phyloP scores from a whole-genome alignment of 2,113 vertebrate species.

The Lycaon pictus region DNA sequence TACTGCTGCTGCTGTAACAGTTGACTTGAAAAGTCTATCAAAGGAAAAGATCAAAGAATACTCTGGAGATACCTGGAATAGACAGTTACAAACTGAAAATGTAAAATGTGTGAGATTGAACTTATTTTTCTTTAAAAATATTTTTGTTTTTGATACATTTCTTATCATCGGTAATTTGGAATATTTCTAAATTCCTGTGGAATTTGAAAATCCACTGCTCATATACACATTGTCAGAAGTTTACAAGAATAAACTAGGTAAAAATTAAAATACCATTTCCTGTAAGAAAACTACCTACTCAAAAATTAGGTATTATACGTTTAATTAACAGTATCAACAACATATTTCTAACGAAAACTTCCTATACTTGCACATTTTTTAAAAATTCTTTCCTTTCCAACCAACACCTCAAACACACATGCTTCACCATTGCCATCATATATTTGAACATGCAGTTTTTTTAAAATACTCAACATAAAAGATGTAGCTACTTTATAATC shows the following conservation, averaged over 20 bases:
- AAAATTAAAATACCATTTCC: neutral
- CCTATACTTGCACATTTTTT: neutral
- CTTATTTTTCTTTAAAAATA: neutral
- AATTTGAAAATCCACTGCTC: neutral
- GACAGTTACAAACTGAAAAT: neutral
- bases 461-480: neutral
- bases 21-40: neutral
- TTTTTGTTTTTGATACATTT: slow-evolving; percentile 14
- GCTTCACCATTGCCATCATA: neutral
- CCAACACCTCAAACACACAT: neutral
- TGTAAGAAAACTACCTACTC: neutral
- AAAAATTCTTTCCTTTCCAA: neutral
- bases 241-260: neutral
- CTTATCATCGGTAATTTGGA: neutral
- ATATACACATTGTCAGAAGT: neutral
- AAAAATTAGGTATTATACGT: neutral
- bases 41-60: neutral
- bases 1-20: neutral
- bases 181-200: neutral
- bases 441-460: neutral
- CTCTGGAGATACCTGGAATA: neutral
- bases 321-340: neutral
- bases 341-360: neutral
- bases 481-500: neutral
- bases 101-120: neutral